These are phyloP conservation scores for Phalacrocorax aristotelis DNA, from an alignment of 2,113 vertebrate species.

Conservation along the genomic window DNA sequence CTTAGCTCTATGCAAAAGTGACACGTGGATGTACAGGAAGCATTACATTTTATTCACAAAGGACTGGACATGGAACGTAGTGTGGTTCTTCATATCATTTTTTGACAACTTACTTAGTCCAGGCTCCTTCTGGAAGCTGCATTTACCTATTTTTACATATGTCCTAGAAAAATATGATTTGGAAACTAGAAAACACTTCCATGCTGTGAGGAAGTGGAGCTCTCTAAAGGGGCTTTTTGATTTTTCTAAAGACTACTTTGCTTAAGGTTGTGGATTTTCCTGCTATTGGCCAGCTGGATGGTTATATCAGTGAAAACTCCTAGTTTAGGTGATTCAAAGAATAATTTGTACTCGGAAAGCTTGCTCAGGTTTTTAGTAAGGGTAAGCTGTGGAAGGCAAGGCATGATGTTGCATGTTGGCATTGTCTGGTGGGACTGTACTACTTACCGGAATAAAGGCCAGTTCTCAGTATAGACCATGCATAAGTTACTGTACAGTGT, in stretches of 20 bases:
- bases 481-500: neutral
- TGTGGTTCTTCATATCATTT: neutral
- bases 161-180: neutral
- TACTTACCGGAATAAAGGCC: neutral
- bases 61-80: neutral
- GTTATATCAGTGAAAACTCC: neutral
- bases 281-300: neutral
- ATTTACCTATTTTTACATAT: neutral
- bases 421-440: neutral
- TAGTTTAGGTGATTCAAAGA: neutral
- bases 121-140: neutral
- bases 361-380: neutral
- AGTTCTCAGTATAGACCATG: neutral
- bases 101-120: neutral
- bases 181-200: neutral
- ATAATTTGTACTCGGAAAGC: neutral
- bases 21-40: neutral
- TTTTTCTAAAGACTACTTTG: neutral
- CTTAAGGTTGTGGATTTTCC: neutral
- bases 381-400: neutral
- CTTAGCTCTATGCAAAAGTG: neutral
- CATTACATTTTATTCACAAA: neutral
- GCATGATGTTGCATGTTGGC: neutral
- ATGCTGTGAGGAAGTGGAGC: neutral
- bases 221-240: neutral